Base-by-base conservation (phyloP, 2,888 invertebrate species). In the Cataglyphis livida region DNA sequence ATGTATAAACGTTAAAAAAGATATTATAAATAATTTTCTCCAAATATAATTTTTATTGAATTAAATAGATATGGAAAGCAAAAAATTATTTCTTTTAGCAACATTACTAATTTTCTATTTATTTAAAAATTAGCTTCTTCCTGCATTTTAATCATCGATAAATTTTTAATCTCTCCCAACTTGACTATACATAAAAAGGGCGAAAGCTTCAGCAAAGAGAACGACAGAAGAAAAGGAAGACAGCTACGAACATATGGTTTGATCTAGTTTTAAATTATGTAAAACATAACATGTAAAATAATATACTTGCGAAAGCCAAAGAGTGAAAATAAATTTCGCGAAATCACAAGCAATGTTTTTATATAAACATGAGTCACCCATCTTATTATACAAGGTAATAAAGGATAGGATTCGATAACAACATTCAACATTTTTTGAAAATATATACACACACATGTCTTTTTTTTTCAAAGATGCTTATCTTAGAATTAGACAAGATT, bases 191-290 rank as follows among this genome's bases (percentile, higher is more conserved):
- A 28, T 66, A 62, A 38, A 64, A 75, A 73, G 10, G 18, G 79
- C 54, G 70, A 75, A 64, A 61, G 61, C 18, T 15, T n/a, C 21
- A 57, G 5, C 15, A 10, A 32, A 15, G 32, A 51, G 15, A 62
- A 66, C 54, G 41, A 74, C 51, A 74, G 51, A 62, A 57, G 38
- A 65, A 38, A 78, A 74, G 65, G 62, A 73, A 62, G 21, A n/a
- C 41, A 78, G 68, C 15, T 65, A 62, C 21, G 66, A 76, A 84
- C 87, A 89, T 83, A 54, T 84, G 86, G 65, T 84, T 3, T 57
- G 41, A 76, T 41, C 28, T 61, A 57, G 70, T 76, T 65, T 87
- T 84, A 86, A 84, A 86, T 90, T 87, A 89, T 87, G 81, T 85
- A 51, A 51, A 51, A 51, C n/a, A 51, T 51, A 84, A 84, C 70